Percentiles rank a stretch among this genome's conserved stretches.
Evolutionary conservation across 2,797 vertebrate genomes (phyloP).

Genomic region (Monodelphis domestica): DNA sequence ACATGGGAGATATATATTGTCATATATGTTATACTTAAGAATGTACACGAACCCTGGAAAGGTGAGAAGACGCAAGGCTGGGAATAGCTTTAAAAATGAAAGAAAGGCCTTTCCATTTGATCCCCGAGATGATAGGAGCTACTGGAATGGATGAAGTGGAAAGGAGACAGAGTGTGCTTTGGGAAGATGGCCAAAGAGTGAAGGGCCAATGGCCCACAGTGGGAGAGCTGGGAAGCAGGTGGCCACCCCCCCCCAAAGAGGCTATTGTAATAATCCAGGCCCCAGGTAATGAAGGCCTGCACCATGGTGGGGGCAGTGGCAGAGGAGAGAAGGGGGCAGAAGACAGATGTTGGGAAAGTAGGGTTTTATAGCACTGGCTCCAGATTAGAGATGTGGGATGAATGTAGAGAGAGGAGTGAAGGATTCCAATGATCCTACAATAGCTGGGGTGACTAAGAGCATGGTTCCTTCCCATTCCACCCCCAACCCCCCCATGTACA

Average conservation of each 20-base stretch:
- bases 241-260: too few relatives aligned
- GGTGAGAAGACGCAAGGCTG: not conserved
- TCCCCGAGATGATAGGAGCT: not conserved
- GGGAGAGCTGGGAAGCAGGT: too few relatives aligned
- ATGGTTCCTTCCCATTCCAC: too few relatives aligned
- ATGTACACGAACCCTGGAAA: not conserved
- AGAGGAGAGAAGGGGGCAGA: not conserved
- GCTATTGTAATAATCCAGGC: too few relatives aligned
- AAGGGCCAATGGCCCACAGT: not conserved
- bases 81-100: not conserved
- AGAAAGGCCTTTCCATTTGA: not conserved
- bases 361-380: not conserved
- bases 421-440: not conserved
- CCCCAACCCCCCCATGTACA: too few relatives aligned
- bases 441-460: too few relatives aligned
- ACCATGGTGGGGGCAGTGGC: not conserved
- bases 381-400: not conserved
- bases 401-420: not conserved
- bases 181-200: too few relatives aligned
- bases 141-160: not conserved
- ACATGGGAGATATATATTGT: not conserved
- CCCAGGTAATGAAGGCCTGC: not conserved
- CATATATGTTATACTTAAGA: too few relatives aligned
- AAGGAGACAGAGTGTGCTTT: too few relatives aligned
- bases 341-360: not conserved